Percentiles rank a stretch among this genome's conserved stretches.
Evolutionary conservation across 1,140 invertebrate species (phyloP).

Genomic region (Probaryconus sp.): DNA sequence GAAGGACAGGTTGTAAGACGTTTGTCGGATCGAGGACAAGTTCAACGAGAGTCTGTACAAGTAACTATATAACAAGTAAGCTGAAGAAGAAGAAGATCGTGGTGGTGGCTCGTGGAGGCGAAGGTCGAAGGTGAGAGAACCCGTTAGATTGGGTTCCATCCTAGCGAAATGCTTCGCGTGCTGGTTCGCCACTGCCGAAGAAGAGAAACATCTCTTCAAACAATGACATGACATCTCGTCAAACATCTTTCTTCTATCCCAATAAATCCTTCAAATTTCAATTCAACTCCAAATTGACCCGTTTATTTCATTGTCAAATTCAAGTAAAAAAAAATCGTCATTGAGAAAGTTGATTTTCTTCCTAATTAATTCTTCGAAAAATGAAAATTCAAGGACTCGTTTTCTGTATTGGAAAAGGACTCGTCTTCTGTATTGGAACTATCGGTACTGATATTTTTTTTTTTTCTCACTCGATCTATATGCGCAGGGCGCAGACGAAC

Average conservation of each 20-base stretch:
- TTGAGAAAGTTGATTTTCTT: no score
- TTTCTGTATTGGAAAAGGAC: no score
- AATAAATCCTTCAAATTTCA: constrained; percentile 23
- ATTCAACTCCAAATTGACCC: background rate
- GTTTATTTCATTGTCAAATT: no score
- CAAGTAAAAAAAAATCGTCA: no score
- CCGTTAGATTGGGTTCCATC: constrained; percentile 52
- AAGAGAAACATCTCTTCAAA: constrained; percentile 19
- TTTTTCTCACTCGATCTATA: constrained; percentile 13
- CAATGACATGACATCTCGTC: constrained; percentile 10
- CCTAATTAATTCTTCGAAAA: no score
- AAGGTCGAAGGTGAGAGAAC: constrained; percentile 59
- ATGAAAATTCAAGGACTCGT: no score
- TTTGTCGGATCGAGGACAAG: constrained; percentile 50
- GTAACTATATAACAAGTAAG: constrained; percentile 51
- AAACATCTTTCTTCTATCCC: background rate
- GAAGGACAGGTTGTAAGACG: constrained; percentile 33
- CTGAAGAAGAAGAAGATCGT: constrained; percentile 46
- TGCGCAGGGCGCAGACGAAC: constrained; percentile 43
- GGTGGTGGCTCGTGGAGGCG: constrained; percentile 45
- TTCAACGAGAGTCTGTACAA: constrained; percentile 55
- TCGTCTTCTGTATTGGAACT: constrained; percentile 33
- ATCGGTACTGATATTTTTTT: constrained; percentile 27
- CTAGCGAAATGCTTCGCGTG: constrained; percentile 25
- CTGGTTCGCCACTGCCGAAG: constrained; percentile 8